These are phyloP conservation scores for Cydia amplana DNA, from an alignment of 1,140 invertebrate species.

Conservation along the genomic window DNA sequence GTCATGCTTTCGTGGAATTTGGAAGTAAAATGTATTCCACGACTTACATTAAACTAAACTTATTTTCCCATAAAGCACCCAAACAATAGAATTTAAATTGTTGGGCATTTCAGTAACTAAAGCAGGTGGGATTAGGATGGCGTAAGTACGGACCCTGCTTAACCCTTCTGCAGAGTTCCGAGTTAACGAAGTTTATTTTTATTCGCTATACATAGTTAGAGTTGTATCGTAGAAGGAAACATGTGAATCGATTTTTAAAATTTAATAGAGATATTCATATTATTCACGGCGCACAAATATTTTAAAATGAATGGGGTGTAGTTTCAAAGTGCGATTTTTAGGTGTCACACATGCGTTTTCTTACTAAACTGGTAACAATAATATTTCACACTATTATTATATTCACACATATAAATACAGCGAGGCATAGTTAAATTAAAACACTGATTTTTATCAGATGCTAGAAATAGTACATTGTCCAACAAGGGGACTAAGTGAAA, in stretches of 20 bases:
- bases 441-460: no score
- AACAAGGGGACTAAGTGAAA: no score
- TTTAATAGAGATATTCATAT: no score
- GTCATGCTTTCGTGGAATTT: background rate
- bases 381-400: no score
- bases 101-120: conserved; percentile 20
- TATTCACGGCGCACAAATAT: no score
- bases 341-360: no score
- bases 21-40: background rate
- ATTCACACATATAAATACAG: no score
- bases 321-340: no score
- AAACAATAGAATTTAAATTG: conserved; percentile 25
- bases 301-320: no score
- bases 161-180: background rate
- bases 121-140: conserved; percentile 2
- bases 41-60: background rate
- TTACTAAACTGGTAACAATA: no score
- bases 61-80: conserved; percentile 18
- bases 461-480: no score
- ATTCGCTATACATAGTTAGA: background rate
- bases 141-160: conserved; percentile 18
- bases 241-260: background rate
- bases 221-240: background rate
- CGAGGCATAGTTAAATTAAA: no score
- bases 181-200: conserved; percentile 20